Evolutionary conservation across 2,888 invertebrate species (phyloP), one percentile per base, ranked within the genome.

Genomic region (Drosophila gaucha): DNA sequence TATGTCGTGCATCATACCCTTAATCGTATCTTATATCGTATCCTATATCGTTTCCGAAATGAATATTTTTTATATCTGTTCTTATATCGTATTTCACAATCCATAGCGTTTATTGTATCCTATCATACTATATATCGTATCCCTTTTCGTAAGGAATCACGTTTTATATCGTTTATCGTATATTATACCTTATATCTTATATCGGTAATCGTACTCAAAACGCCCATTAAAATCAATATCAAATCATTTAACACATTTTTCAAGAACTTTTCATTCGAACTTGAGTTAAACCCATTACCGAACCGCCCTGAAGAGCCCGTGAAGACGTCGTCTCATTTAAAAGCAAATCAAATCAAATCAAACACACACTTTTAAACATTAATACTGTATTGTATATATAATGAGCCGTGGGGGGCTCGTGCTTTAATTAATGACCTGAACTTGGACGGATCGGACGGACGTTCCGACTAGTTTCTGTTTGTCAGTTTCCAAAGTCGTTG

Each of bases 331-430:
- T 56, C 28, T 62, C 58, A 54, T 47, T 64, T 43, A 22, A 62
- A 62, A 44, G 5, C 55, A 41, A 70, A 65, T 67, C 4, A 49
- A 57, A 62, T 36, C 18, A 33, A 60, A 54, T 39, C 38, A 10
- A 43, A 49, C 44, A 50, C 33, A 35, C 12, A 33, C 22, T 31
- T 9, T 24, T 14, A 41, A n/a, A 22, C 22, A 39, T 14, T n/a
- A 14, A 24, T 41, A 22, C 22, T 39, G 24, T 47, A 51, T 64
- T 52, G 54, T 18, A 44, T 62, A 71, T 49, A 65, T 59, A 69
- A 72, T 76, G 64, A 78, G 57, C 58, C 57, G 69, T 80, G 80
- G 83, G 84, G 84, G 85, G 82, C 80, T 85, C 82, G 78, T 82
- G 80, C 76, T 76, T 80, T 74, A 84, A 85, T 84, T 85, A 76